phyloP scores from a whole-genome alignment of 92 coral and sea anemone genomes.

The Porites evermanni region DNA sequence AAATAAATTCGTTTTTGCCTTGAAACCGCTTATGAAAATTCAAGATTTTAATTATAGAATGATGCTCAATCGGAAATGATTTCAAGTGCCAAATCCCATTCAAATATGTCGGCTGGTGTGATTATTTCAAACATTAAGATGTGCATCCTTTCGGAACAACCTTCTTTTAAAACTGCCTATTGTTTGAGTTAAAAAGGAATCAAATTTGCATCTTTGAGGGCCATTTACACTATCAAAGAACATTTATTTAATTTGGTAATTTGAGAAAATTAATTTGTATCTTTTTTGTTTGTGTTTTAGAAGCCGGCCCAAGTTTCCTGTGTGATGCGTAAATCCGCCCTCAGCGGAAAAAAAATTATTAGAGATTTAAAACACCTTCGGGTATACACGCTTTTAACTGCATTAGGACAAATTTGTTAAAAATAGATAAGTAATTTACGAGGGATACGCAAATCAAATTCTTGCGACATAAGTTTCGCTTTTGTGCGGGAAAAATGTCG shows the following conservation, averaged over 20 bases:
- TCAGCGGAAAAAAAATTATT: slow-evolving; percentile 42
- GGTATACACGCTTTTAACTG: slow-evolving; percentile 24
- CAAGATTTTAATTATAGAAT: slow-evolving; percentile 77
- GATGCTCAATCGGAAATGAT: slow-evolving; percentile 73
- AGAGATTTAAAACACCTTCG: slow-evolving; percentile 22
- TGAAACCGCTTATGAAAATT: slow-evolving; percentile 55
- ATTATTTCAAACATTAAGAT: slow-evolving; percentile 25
- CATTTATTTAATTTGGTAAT: slow-evolving; percentile 82
- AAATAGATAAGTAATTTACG: slow-evolving; percentile 26
- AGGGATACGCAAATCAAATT: slow-evolving; percentile 1
- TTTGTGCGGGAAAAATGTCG: slow-evolving; percentile 13
- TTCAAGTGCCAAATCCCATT: slow-evolving; percentile 39
- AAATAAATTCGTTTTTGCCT: slow-evolving; percentile 65
- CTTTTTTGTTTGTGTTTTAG: slow-evolving; percentile 55
- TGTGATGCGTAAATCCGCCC: slow-evolving; percentile 18
- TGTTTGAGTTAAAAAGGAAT: slow-evolving; percentile 49
- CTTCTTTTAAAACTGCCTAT: slow-evolving; percentile 49
- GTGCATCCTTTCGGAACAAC: slow-evolving; percentile 51
- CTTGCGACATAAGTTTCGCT: not conserved
- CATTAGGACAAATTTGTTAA: slow-evolving; percentile 42
- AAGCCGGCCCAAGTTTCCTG: slow-evolving; percentile 27
- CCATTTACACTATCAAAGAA: slow-evolving; percentile 78
- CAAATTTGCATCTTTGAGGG: slow-evolving; percentile 71
- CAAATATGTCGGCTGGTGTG: slow-evolving; percentile 25
- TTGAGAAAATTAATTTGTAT: slow-evolving; percentile 62